A percentile compares a stretch with the other conserved stretches of the same genome.
phyloP scores from a whole-genome alignment of 2,797 vertebrate species.

The Sebastes vulpes region DNA sequence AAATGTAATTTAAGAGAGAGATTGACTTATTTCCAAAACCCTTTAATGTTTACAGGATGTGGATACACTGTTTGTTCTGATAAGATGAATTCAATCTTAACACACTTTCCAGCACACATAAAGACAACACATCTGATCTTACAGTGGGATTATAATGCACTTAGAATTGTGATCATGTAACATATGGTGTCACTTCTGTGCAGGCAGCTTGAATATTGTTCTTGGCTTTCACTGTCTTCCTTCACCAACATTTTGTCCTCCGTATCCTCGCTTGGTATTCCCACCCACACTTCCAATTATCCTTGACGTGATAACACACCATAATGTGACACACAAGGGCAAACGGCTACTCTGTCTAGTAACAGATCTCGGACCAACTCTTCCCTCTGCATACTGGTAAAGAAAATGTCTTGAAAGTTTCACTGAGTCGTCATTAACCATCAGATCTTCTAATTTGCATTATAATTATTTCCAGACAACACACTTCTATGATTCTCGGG shows the following conservation, averaged over 20 bases:
- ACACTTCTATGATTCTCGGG: neutral
- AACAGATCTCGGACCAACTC: constrained; percentile 57
- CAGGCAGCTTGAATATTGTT: constrained; percentile 31
- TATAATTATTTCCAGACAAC: neutral
- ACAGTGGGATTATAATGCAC: neutral
- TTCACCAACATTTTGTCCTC: constrained; percentile 56
- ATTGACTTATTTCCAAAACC: neutral
- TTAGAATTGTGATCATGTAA: neutral
- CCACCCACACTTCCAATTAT: constrained; percentile 84
- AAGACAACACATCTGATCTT: neutral
- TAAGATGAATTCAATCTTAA: neutral
- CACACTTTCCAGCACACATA: neutral
- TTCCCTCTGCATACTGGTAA: neutral
- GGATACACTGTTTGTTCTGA: neutral
- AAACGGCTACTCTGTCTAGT: constrained; percentile 67
- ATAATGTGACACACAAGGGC: constrained; percentile 86
- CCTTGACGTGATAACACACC: constrained; percentile 84
- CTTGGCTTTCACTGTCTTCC: constrained; percentile 52
- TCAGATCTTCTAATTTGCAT: constrained; percentile 8
- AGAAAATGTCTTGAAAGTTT: constrained; percentile 10
- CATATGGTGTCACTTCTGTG: constrained; percentile 20
- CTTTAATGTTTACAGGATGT: neutral
- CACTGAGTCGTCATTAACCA: neutral
- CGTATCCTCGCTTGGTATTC: constrained; percentile 79
- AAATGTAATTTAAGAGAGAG: neutral